Conservation (phyloP, 92 coral and sea anemone genomes). For the Metridium senile region DNA sequence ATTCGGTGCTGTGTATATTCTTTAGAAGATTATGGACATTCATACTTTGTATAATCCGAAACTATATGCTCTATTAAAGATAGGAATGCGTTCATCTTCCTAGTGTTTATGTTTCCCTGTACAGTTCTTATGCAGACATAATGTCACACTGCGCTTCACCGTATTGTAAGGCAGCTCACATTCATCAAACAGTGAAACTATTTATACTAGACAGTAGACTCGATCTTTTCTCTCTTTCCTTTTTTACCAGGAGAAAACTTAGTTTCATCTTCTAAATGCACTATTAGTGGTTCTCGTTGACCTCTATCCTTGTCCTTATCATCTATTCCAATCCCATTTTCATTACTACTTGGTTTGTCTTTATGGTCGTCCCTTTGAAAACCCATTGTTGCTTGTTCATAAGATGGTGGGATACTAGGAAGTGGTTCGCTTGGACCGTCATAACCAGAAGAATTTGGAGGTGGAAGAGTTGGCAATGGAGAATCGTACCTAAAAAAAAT, state of each 20-base stretch:
- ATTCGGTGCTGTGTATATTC: too few relatives aligned
- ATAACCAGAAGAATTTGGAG: constrained; percentile 34
- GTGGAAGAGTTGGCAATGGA: constrained; percentile 37
- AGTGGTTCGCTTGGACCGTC: constrained; percentile 29
- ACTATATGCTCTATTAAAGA: too few relatives aligned
- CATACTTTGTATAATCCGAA: too few relatives aligned
- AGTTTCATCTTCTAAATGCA: constrained; percentile 18
- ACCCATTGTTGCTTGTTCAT: constrained; percentile 33
- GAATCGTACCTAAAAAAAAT: constrained; percentile 13
- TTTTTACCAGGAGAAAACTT: neutral
- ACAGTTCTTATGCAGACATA: too few relatives aligned
- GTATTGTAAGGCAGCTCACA: too few relatives aligned
- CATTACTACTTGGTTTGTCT: constrained; percentile 40
- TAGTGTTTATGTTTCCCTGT: too few relatives aligned
- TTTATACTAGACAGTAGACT: constrained; percentile 8
- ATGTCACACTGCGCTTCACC: too few relatives aligned
- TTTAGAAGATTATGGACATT: too few relatives aligned
- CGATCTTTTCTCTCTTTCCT: neutral
- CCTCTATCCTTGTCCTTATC: constrained; percentile 27
- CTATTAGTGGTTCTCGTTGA: constrained; percentile 20
- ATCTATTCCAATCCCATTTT: constrained; percentile 37
- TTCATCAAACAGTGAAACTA: neutral
- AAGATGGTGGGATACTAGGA: constrained; percentile 59
- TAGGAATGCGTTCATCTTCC: too few relatives aligned
- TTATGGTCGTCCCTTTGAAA: neutral